Evolutionary conservation across 2,113 vertebrate genomes (phyloP).

Genomic region (Onychostoma macrolepis): DNA sequence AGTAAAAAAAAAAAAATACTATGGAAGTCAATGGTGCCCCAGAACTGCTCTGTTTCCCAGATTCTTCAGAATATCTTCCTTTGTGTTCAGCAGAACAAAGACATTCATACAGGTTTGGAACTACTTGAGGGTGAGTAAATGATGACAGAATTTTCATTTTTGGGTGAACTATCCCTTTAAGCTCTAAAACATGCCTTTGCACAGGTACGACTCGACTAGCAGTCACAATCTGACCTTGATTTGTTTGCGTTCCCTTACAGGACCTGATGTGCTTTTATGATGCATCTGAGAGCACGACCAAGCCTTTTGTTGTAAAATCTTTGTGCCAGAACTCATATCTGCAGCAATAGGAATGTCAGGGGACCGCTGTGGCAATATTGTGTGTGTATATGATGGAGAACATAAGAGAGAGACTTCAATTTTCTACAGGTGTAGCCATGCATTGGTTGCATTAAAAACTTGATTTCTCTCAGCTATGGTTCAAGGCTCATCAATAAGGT

Average conservation of each 20-base stretch:
- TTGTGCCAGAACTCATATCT: slow-evolving; percentile 3
- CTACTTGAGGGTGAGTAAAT: no score
- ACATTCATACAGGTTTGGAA: no score
- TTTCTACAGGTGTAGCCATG: slow-evolving; percentile 54
- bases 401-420: slow-evolving; percentile 49
- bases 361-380: background rate
- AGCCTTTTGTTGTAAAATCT: slow-evolving; percentile 20
- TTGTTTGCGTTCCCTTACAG: background rate
- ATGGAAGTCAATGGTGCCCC: no score
- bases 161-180: no score
- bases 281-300: background rate
- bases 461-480: slow-evolving; percentile 36
- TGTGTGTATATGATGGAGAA: slow-evolving; percentile 43
- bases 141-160: no score
- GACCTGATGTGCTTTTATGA: background rate
- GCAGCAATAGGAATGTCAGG: background rate
- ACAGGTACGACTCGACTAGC: background rate
- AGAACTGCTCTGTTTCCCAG: no score
- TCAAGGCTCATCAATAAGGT: slow-evolving; percentile 35
- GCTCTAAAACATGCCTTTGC: background rate
- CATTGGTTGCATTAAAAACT: slow-evolving; percentile 42
- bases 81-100: no score
- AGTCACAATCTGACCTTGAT: background rate
- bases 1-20: no score
- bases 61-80: no score